phyloP scores from a whole-genome alignment of 2,888 invertebrate genomes.

The Ommatoiulus sabulosus region DNA sequence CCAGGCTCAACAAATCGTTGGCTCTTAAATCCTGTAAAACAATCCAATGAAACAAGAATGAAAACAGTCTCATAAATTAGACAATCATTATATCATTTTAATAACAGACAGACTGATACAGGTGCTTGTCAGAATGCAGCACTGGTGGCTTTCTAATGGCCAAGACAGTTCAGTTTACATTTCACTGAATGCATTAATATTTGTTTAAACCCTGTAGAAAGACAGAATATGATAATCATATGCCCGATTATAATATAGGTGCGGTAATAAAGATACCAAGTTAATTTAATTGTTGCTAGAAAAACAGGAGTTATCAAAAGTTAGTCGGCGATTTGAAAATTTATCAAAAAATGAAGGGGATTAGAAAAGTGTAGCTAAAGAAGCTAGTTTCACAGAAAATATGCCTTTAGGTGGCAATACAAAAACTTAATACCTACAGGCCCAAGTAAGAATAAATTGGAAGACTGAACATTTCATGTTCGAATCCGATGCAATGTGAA shows the following conservation, averaged over 20 bases:
- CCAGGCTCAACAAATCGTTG: too few species aligned
- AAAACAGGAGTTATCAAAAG: constrained; percentile 23
- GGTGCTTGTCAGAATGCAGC: constrained; percentile 4
- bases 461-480: constrained; percentile 27
- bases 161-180: constrained; percentile 16
- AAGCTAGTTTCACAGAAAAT: not conserved
- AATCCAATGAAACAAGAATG: not conserved
- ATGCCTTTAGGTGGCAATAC: not conserved
- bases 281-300: not conserved
- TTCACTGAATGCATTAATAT: constrained; percentile 20
- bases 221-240: constrained; percentile 34
- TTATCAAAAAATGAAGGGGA: not conserved
- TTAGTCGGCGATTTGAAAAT: not conserved
- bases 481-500: constrained; percentile 15
- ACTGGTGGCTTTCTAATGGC: constrained; percentile 27
- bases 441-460: constrained; percentile 31
- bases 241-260: constrained; percentile 4
- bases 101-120: constrained; percentile 28
- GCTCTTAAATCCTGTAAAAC: not conserved
- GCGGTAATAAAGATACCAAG: constrained; percentile 17
- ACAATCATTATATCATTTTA: constrained; percentile 34
- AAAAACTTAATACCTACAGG: constrained; percentile 28
- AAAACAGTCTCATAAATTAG: not conserved
- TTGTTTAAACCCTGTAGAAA: constrained; percentile 32
- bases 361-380: constrained; percentile 28